These are phyloP conservation scores for Protobothrops flavoviridis DNA, from an alignment of 2,113 vertebrate species.

Conservation along the genomic window DNA sequence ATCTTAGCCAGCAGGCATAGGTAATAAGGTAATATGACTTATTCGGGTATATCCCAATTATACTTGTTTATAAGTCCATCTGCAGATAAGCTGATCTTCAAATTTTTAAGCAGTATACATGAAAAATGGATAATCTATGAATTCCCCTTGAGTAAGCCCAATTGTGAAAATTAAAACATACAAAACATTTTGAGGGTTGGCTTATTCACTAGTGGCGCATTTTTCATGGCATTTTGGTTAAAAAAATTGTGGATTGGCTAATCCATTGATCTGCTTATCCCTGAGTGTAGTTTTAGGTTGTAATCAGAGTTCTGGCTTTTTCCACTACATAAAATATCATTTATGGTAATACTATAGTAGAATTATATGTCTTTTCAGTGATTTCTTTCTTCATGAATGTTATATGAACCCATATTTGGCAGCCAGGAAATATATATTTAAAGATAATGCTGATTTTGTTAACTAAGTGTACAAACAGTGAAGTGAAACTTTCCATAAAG, in stretches of 20 bases:
- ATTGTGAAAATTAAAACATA: too few relatives aligned
- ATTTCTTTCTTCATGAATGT: background rate
- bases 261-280: too few relatives aligned
- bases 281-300: too few relatives aligned
- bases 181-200: too few relatives aligned
- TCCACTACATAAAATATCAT: background rate
- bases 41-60: background rate
- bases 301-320: background rate
- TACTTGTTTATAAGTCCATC: background rate
- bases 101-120: background rate
- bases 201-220: too few relatives aligned
- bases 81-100: too few relatives aligned
- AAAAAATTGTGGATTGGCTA: too few relatives aligned
- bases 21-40: background rate
- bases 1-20: background rate
- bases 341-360: background rate
- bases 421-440: background rate
- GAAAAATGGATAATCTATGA: background rate
- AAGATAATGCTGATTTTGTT: background rate
- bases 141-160: too few relatives aligned
- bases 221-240: too few relatives aligned
- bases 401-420: background rate
- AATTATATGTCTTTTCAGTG: background rate
- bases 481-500: background rate
- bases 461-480: background rate